Evolutionary conservation across 92 coral and sea anemone genomes (phyloP).

Genomic region (Porites cylindrica): DNA sequence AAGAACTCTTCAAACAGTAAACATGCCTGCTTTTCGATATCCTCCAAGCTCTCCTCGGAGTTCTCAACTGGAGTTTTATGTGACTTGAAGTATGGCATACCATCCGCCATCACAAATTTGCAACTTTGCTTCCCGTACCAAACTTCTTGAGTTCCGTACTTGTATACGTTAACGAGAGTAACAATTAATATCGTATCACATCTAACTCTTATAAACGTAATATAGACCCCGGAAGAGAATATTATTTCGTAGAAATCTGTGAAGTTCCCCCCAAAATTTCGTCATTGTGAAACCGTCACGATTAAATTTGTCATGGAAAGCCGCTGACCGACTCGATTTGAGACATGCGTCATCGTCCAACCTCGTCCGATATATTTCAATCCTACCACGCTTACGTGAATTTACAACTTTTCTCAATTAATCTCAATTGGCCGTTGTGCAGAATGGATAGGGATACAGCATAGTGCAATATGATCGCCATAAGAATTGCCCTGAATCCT

Average conservation of each 20-base stretch:
- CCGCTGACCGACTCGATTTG: background rate
- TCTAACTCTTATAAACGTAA: background rate
- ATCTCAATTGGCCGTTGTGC: too few species aligned
- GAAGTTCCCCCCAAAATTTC: slow-evolving; percentile 3
- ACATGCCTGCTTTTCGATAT: slow-evolving; percentile 72
- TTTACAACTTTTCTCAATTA: too few species aligned
- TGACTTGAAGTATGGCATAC: slow-evolving; percentile 53
- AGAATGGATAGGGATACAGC: too few species aligned
- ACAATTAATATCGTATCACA: background rate
- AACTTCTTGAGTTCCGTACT: background rate
- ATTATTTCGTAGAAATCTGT: background rate
- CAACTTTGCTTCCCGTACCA: background rate
- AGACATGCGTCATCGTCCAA: too few species aligned
- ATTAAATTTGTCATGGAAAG: background rate
- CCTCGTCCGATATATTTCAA: too few species aligned
- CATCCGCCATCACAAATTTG: slow-evolving; percentile 9
- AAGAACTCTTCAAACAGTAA: slow-evolving; percentile 89
- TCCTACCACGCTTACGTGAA: too few species aligned
- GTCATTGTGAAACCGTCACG: slow-evolving; percentile 15
- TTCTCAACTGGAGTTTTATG: slow-evolving; percentile 66
- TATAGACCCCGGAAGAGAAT: background rate
- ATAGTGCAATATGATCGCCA: too few species aligned
- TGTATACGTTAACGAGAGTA: too few species aligned
- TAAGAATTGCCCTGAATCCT: too few species aligned
- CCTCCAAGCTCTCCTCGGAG: slow-evolving; percentile 53